These are phyloP conservation scores for Drosophila tristis DNA, from an alignment of 1,140 invertebrate species.

Conservation along the genomic window DNA sequence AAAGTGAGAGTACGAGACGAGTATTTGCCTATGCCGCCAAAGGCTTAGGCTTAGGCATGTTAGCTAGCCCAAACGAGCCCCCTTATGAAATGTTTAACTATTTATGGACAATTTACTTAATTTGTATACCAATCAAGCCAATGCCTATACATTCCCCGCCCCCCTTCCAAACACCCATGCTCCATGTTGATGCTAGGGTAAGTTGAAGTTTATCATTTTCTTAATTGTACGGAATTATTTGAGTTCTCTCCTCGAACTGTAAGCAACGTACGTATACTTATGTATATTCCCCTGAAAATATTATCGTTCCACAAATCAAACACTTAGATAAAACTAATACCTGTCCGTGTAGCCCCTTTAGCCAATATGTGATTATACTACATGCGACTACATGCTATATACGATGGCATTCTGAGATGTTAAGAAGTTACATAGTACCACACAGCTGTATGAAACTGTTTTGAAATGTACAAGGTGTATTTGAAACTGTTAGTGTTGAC, in stretches of 20 bases:
- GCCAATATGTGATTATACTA: conserved; percentile 69
- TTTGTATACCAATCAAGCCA: conserved; percentile 46
- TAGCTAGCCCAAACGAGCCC: conserved; percentile 51
- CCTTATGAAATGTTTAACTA: conserved; percentile 60
- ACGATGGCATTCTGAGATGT: conserved; percentile 31
- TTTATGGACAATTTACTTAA: conserved; percentile 72
- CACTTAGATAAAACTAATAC: conserved; percentile 31
- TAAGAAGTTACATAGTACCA: conserved; percentile 26
- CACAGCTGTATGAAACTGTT: conserved; percentile 37
- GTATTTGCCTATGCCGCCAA: conserved; percentile 40
- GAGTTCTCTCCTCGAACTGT: too few species aligned
- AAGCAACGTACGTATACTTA: background rate
- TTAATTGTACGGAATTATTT: background rate
- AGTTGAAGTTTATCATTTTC: background rate
- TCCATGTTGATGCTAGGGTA: background rate
- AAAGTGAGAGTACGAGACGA: conserved; percentile 39
- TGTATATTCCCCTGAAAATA: conserved; percentile 3
- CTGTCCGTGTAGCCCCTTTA: conserved; percentile 43
- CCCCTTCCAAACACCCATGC: background rate
- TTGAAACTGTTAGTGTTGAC: conserved; percentile 12
- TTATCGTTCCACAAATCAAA: background rate
- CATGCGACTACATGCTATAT: conserved; percentile 39
- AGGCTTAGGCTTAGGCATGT: conserved; percentile 34
- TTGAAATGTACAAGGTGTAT: conserved; percentile 25
- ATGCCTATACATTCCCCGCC: conserved; percentile 5